A percentile compares a stretch with the other conserved stretches of the same genome.
Evolutionary conservation across 2,888 invertebrate genomes (phyloP).

Genomic region (Byasa hedistus): DNA sequence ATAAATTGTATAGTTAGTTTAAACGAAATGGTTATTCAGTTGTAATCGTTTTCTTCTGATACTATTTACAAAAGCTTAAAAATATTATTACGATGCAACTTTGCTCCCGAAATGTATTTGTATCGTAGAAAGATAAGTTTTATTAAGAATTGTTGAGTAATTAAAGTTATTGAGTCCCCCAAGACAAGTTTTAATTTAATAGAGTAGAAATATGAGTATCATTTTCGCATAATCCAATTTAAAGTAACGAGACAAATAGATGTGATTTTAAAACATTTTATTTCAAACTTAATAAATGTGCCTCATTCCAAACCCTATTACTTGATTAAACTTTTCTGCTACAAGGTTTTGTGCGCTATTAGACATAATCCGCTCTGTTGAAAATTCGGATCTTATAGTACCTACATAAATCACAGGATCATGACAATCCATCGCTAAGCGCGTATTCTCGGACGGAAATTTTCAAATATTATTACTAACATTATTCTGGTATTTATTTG

Average conservation of each 20-base stretch:
- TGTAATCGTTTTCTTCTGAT: too few relatives aligned
- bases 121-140: too few relatives aligned
- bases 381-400: constrained; percentile 12
- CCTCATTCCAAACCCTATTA: background rate
- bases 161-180: too few relatives aligned
- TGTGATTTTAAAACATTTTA: background rate
- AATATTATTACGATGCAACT: too few relatives aligned
- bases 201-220: background rate
- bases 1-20: too few relatives aligned
- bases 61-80: too few relatives aligned
- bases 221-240: background rate
- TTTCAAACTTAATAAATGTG: background rate
- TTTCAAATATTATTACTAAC: background rate
- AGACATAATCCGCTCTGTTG: background rate
- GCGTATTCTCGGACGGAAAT: background rate
- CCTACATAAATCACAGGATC: constrained; percentile 20
- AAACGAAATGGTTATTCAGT: too few relatives aligned
- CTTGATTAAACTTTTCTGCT: constrained; percentile 3
- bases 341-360: constrained; percentile 1
- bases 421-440: constrained; percentile 18
- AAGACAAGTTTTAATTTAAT: too few relatives aligned
- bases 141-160: too few relatives aligned
- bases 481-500: background rate
- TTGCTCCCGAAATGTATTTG: too few relatives aligned
- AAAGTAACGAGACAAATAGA: background rate